These are phyloP conservation scores for Osmerus mordax DNA, from an alignment of 2,113 vertebrate genomes.

Conservation along the genomic window DNA sequence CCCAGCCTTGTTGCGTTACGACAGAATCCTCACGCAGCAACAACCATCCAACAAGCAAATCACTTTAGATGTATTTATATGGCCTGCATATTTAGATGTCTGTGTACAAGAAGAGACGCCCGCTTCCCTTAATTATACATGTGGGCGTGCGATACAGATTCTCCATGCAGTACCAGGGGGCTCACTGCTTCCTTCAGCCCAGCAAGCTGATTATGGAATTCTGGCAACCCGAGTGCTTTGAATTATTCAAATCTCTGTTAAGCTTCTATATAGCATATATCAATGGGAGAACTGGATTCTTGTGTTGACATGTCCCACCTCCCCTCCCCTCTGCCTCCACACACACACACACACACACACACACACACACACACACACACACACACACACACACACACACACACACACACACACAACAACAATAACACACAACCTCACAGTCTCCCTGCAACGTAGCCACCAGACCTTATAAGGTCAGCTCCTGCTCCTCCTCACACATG, in stretches of 20 bases:
- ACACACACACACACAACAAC: too few relatives aligned
- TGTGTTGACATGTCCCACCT: constrained; percentile 57
- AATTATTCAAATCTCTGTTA: constrained; percentile 89
- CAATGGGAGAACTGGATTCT: constrained; percentile 75
- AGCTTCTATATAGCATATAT: constrained; percentile 69
- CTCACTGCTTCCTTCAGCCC: constrained; percentile 65
- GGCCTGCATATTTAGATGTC: constrained; percentile 60
- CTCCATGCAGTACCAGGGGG: constrained; percentile 39
- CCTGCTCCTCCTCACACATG: constrained; percentile 9
- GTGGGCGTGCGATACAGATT: constrained; percentile 59
- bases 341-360: neutral
- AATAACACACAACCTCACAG: too few relatives aligned
- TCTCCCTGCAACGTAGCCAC: neutral
- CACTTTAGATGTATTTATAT: neutral
- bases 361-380: neutral
- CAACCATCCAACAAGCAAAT: too few relatives aligned
- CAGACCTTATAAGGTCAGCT: neutral
- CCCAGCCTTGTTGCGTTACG: too few relatives aligned
- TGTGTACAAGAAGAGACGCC: constrained; percentile 53
- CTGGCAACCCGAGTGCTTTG: constrained; percentile 76
- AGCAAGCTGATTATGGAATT: constrained; percentile 78
- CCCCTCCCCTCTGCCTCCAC: constrained; percentile 35
- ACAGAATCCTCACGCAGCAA: too few relatives aligned
- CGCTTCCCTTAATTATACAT: constrained; percentile 78
- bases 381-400: neutral